Conservation (phyloP, 2,797 vertebrate genomes). For the Potorous gilbertii region DNA sequence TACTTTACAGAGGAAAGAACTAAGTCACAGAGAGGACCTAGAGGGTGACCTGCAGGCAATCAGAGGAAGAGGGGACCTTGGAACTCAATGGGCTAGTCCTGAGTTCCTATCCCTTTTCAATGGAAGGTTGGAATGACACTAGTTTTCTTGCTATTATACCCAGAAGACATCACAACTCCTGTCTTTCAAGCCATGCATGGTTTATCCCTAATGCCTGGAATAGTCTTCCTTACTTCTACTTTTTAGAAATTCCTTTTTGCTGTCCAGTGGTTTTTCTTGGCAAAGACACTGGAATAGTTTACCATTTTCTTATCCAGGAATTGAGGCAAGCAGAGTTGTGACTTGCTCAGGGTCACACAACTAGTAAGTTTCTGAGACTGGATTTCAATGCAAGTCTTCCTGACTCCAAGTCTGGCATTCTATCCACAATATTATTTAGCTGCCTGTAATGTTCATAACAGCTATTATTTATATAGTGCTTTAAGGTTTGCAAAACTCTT, state of each 20-base stretch:
- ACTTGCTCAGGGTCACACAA: too few relatives aligned
- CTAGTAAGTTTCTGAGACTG: too few relatives aligned
- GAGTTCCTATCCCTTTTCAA: not conserved
- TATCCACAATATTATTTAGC: too few relatives aligned
- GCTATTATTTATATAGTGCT: too few relatives aligned
- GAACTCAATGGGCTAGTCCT: not conserved
- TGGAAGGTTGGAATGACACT: not conserved
- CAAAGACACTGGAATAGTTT: too few relatives aligned
- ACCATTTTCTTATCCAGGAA: too few relatives aligned
- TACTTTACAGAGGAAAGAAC: not conserved
- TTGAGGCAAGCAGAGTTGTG: too few relatives aligned
- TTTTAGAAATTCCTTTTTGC: not conserved
- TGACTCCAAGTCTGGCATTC: too few relatives aligned
- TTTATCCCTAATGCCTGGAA: not conserved
- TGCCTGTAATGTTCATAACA: too few relatives aligned
- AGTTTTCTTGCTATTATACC: not conserved
- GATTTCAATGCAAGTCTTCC: too few relatives aligned
- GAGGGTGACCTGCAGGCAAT: fast-evolving
- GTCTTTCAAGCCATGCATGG: not conserved
- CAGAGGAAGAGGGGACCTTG: not conserved
- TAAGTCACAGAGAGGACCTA: not conserved
- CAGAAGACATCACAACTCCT: not conserved
- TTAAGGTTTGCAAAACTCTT: too few relatives aligned
- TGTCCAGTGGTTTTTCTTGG: too few relatives aligned
- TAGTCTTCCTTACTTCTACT: not conserved